Conservation (phyloP, 2,113 vertebrate genomes). For the Neolamprologus ventralis region DNA sequence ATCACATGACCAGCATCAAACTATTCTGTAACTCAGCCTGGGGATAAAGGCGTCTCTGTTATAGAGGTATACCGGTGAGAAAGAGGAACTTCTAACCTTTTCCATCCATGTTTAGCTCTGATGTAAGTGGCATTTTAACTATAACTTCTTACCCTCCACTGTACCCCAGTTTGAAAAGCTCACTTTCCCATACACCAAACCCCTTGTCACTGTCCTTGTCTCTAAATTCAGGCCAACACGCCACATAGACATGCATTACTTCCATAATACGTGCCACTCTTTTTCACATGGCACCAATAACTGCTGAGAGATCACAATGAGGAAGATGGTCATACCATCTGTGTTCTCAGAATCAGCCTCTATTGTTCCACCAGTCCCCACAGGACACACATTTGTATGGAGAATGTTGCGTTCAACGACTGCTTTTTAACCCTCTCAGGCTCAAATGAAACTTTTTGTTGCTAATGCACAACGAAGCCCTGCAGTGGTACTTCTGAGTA, state of each 20-base stretch:
- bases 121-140: not conserved
- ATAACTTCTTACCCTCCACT: not conserved
- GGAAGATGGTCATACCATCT: not conserved
- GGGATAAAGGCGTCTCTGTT: conserved; percentile 12
- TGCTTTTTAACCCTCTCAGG: not conserved
- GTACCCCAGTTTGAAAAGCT: not conserved
- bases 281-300: not conserved
- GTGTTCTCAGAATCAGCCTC: not conserved
- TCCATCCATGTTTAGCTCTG: not conserved
- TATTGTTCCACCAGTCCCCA: rapidly evolving
- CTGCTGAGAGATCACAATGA: not conserved
- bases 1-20: conserved; percentile 29
- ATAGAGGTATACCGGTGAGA: not conserved
- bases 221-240: not conserved
- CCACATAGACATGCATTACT: not conserved
- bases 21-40: not conserved
- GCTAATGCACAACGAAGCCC: not conserved
- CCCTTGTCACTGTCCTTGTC: not conserved
- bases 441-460: not conserved
- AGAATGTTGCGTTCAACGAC: not conserved
- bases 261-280: not conserved
- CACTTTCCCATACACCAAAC: not conserved
- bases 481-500: not conserved
- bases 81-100: not conserved
- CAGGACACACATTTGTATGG: not conserved